Evolutionary conservation across 2,888 invertebrate species (phyloP), one percentile per base, ranked within the genome.

Genomic region (Osmoderma eremita): DNA sequence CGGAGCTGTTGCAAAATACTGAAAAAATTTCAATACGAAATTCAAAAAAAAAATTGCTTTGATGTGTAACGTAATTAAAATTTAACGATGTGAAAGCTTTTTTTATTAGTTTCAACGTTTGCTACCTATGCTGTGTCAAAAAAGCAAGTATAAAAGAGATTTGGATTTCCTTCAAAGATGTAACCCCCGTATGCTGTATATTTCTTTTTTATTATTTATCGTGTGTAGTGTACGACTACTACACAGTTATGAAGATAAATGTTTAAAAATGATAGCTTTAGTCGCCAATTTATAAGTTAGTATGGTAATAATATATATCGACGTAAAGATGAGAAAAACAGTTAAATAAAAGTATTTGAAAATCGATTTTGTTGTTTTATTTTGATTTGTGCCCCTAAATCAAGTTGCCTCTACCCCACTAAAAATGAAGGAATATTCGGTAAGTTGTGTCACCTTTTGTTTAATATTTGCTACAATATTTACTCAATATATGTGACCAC

Each of bases 271-370:
- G 17, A 18, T 58, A 56, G 56, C 2, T 41, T 17, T 56, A 56
- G 41, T 56, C 13, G 41, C 20, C 22, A 41, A 56, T 56, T 15
- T 58, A 45, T 58, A 58, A 58, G 42, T 45, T 61, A 61, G 45
- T 17, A 39, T 56, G 13, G 41, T 41, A 17, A 24, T 56, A 41
- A 61, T 17, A 61, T 48, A 48, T 17, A 30, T 24, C n/a, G 18
- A 45, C 18, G 20, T 24, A 53, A 61, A 61, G 30, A 61, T n/a
- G n/a, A n/a, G n/a, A n/a, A n/a, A n/a, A 54, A 54, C 41, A 30
- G 56, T 56, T 20, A 17, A 61, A 61, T 61, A 61, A 61, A 61
- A 45, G 24, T 30, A 30, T 61, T 30, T n/a, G 30, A 61, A 61
- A 45, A 30, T 5, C 30, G 10, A 30, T 30, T 30, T 30, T 30